These are phyloP conservation scores for Crypturellus tataupa DNA, from an alignment of 2,797 vertebrate species.

Conservation along the genomic window DNA sequence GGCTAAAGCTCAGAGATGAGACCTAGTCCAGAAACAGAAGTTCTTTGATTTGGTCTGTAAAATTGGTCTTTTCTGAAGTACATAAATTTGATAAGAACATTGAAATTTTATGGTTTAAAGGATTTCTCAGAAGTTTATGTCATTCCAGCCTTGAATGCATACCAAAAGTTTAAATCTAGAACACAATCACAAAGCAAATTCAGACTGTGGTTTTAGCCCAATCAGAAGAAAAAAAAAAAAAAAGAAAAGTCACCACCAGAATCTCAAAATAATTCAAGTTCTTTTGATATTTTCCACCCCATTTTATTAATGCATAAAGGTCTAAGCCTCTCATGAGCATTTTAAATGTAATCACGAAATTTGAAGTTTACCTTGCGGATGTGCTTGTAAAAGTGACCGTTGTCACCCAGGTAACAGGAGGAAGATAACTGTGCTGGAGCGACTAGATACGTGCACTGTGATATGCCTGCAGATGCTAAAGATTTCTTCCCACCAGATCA, in stretches of 20 bases:
- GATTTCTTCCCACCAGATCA: neutral
- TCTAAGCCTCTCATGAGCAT: neutral
- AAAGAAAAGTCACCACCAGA: neutral
- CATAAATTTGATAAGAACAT: neutral
- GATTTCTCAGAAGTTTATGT: neutral
- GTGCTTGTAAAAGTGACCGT: neutral
- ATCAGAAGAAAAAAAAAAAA: neutral
- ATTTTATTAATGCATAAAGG: neutral
- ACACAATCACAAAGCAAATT: neutral
- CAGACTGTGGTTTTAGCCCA: neutral
- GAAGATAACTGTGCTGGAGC: neutral
- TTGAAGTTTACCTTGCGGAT: neutral
- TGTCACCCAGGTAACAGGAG: neutral
- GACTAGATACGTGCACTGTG: rapidly evolving
- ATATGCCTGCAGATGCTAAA: neutral
- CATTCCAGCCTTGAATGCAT: neutral
- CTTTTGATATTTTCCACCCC: neutral
- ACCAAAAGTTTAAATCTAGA: neutral
- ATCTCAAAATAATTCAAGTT: neutral
- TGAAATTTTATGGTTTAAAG: neutral
- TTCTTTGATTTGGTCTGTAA: neutral
- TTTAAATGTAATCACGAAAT: neutral
- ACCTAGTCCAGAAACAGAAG: neutral
- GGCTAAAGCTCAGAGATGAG: neutral
- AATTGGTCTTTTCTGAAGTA: neutral